Percentiles rank a stretch among this genome's conserved stretches.
Evolutionary conservation across 2,797 vertebrate species (phyloP).

Genomic region (Geotrypetes seraphini): DNA sequence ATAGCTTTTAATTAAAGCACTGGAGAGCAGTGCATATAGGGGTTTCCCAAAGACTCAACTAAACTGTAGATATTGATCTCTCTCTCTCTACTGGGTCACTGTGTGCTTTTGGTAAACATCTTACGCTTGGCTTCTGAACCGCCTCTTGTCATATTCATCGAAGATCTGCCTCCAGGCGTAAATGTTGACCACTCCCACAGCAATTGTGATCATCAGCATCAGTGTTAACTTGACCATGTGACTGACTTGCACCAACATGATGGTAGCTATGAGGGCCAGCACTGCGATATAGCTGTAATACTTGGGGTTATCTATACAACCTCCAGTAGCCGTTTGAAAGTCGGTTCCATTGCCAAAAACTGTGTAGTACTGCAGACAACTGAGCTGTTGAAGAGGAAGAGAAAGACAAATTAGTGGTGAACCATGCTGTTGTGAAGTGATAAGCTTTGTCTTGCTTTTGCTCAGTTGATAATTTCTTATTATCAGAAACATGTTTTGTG

Average conservation of each 20-base stretch:
- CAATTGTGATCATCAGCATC: constrained; percentile 75
- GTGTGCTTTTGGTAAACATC: constrained; percentile 7
- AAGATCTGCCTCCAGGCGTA: constrained; percentile 80
- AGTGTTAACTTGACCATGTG: constrained; percentile 88
- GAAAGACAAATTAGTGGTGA: no score
- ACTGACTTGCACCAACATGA: constrained; percentile 90
- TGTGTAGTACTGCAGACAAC: constrained; percentile 62
- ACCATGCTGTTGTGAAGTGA: no score
- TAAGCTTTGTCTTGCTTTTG: no score
- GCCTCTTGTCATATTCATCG: constrained; percentile 68
- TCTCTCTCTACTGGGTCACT: no score
- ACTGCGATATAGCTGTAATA: constrained; percentile 83
- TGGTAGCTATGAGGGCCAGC: constrained; percentile 75
- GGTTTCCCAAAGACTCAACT: no score
- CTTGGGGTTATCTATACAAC: constrained; percentile 76
- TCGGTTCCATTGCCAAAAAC: constrained; percentile 44
- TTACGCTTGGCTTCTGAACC: constrained; percentile 65
- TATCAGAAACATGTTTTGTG: no score
- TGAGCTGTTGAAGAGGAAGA: constrained; percentile 54
- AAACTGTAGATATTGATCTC: no score
- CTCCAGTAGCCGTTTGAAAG: constrained; percentile 7
- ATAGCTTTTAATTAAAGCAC: no score
- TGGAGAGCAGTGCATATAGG: no score
- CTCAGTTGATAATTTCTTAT: no score
- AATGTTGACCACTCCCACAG: constrained; percentile 72